These are phyloP conservation scores for Tetramorium simillimum DNA, from an alignment of 1,140 invertebrate species.

Conservation along the genomic window DNA sequence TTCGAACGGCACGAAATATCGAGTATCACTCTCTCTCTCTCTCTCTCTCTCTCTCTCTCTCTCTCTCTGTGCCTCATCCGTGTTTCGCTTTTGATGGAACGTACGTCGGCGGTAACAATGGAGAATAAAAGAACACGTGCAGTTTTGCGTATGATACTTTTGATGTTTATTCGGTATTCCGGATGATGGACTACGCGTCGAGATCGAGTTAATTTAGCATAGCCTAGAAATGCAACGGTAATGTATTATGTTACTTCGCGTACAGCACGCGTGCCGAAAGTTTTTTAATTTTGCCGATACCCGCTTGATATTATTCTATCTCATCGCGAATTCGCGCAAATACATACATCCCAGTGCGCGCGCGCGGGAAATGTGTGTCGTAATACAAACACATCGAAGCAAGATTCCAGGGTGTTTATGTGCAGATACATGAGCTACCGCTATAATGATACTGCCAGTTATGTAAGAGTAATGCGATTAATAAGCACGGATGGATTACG, in stretches of 20 bases:
- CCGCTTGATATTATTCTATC: conserved; percentile 4
- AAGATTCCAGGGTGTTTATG: conserved; percentile 32
- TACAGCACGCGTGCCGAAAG: not conserved
- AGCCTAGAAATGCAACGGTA: conserved; percentile 13
- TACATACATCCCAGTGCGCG: not conserved
- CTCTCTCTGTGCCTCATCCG: not conserved
- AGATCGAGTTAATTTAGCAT: conserved; percentile 41
- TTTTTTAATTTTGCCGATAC: conserved; percentile 17
- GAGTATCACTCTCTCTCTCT: conserved; percentile 20
- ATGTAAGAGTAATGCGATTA: conserved; percentile 57
- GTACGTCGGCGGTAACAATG: conserved; percentile 38
- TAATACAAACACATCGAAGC: not conserved
- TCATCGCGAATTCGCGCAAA: conserved; percentile 1
- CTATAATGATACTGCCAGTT: conserved; percentile 41
- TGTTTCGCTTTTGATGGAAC: conserved; percentile 52
- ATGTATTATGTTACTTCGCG: conserved; percentile 26
- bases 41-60: not conserved
- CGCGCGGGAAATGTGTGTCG: conserved; percentile 1
- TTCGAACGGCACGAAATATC: conserved; percentile 53
- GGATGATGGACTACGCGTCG: conserved; percentile 26
- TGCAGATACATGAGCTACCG: conserved; percentile 6
- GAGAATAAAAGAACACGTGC: conserved; percentile 31
- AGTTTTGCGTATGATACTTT: conserved; percentile 15
- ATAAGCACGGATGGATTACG: conserved; percentile 54
- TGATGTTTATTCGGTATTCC: conserved; percentile 44